Evolutionary conservation across 2,888 invertebrate genomes (phyloP).

Genomic region (Meloe dianella): DNA sequence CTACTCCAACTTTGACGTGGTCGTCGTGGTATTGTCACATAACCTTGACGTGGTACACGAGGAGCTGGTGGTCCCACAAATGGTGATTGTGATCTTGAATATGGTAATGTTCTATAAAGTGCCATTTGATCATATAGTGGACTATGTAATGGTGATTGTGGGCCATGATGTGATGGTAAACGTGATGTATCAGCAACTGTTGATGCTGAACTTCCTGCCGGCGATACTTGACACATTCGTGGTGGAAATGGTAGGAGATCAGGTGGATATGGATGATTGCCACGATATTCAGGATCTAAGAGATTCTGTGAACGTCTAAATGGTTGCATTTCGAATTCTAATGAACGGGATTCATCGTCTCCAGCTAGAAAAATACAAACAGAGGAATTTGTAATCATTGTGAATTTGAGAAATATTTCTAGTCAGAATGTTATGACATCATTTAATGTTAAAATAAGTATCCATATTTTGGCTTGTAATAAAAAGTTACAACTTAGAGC

Average conservation of each 20-base stretch:
- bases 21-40: slow-evolving; percentile 84
- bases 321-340: slow-evolving; percentile 67
- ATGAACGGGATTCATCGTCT: slow-evolving; percentile 74
- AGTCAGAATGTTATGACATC: too few relatives aligned
- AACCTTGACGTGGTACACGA: slow-evolving; percentile 65
- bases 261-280: slow-evolving; percentile 74
- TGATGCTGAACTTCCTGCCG: slow-evolving; percentile 81
- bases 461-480: too few relatives aligned
- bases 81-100: slow-evolving; percentile 79
- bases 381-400: neutral
- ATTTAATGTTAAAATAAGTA: too few relatives aligned
- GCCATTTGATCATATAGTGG: slow-evolving; percentile 71
- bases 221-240: slow-evolving; percentile 70
- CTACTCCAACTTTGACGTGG: slow-evolving; percentile 85
- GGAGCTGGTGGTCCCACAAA: slow-evolving; percentile 63
- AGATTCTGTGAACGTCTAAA: slow-evolving; percentile 64
- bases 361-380: slow-evolving; percentile 54
- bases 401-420: too few relatives aligned
- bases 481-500: too few relatives aligned
- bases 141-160: slow-evolving; percentile 65
- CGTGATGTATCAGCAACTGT: slow-evolving; percentile 77
- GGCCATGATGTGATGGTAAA: slow-evolving; percentile 59
- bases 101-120: slow-evolving; percentile 80
- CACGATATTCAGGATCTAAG: slow-evolving; percentile 63
- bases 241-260: slow-evolving; percentile 82